Conservation (phyloP, 1,140 invertebrate species). For the Pararge aegeria region DNA sequence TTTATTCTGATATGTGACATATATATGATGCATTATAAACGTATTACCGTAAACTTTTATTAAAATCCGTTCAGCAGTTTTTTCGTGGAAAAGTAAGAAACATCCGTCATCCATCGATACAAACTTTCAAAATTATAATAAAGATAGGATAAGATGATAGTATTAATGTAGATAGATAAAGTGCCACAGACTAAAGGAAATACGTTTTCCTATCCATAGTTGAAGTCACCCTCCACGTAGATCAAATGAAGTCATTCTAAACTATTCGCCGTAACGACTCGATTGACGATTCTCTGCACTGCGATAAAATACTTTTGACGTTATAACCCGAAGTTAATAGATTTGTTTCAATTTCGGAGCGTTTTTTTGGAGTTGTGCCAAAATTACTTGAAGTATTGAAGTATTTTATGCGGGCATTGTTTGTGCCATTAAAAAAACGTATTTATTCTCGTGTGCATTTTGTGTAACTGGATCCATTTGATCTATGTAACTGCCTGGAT, state of each 20-base stretch:
- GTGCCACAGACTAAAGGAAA: no score
- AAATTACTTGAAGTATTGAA: constrained; percentile 33
- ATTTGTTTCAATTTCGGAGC: constrained; percentile 39
- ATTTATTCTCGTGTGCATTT: not conserved
- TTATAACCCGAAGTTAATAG: constrained; percentile 34
- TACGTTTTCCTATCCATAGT: constrained; percentile 51
- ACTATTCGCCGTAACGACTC: constrained; percentile 68
- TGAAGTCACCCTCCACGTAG: constrained; percentile 62
- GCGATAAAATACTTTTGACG: constrained; percentile 50
- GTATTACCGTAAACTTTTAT: no score
- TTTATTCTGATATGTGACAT: no score
- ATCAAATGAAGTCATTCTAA: constrained; percentile 74
- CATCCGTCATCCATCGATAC: no score
- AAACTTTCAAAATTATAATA: no score
- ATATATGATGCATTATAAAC: no score
- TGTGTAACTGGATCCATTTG: not conserved
- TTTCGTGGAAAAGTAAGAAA: no score
- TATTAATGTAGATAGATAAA: no score
- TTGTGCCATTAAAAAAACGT: constrained; percentile 23
- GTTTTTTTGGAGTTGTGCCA: constrained; percentile 35
- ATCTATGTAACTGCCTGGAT: not conserved
- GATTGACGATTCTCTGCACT: constrained; percentile 58
- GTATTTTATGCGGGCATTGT: constrained; percentile 30
- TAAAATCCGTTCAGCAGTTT: no score
- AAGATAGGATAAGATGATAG: no score